These are phyloP conservation scores for Griposia aprilina DNA, from an alignment of 2,888 invertebrate species.

Conservation along the genomic window DNA sequence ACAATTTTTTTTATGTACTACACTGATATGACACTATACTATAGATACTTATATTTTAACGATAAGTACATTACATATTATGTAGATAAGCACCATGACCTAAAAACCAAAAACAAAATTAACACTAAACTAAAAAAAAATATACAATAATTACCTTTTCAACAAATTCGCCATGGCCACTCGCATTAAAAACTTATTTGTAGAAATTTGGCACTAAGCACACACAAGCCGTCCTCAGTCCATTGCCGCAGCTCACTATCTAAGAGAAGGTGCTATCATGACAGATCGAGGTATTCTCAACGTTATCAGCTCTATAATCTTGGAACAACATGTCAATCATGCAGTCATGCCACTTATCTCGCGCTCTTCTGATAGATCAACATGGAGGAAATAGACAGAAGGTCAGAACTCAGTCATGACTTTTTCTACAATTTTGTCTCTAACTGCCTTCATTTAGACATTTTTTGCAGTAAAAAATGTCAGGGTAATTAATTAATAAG, in stretches of 20 bases:
- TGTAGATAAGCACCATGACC: not conserved
- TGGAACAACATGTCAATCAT: slow-evolving; percentile 86
- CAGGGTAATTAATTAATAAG: not conserved
- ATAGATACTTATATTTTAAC: not conserved
- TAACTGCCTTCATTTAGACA: not conserved
- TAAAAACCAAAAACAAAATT: not conserved
- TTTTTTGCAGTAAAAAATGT: not conserved
- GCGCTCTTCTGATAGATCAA: slow-evolving; percentile 65
- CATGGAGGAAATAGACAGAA: slow-evolving; percentile 45
- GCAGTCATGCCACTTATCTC: slow-evolving; percentile 68
- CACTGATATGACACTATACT: too few species aligned
- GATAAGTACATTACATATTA: not conserved
- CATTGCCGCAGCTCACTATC: slow-evolving; percentile 67
- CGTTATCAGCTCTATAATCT: slow-evolving; percentile 74
- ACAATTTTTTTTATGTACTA: not conserved
- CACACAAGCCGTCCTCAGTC: slow-evolving; percentile 57
- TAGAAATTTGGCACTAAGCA: slow-evolving; percentile 56
- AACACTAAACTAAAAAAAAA: not conserved
- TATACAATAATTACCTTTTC: slow-evolving; percentile 77
- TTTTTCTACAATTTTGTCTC: not conserved
- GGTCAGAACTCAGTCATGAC: slow-evolving; percentile 3
- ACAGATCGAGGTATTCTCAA: slow-evolving; percentile 83
- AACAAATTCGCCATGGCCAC: slow-evolving; percentile 77
- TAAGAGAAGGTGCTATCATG: slow-evolving; percentile 79
- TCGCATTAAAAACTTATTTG: slow-evolving; percentile 52